These are phyloP conservation scores for Panthera tigris DNA, from an alignment of 2,113 vertebrate species.

Conservation along the genomic window DNA sequence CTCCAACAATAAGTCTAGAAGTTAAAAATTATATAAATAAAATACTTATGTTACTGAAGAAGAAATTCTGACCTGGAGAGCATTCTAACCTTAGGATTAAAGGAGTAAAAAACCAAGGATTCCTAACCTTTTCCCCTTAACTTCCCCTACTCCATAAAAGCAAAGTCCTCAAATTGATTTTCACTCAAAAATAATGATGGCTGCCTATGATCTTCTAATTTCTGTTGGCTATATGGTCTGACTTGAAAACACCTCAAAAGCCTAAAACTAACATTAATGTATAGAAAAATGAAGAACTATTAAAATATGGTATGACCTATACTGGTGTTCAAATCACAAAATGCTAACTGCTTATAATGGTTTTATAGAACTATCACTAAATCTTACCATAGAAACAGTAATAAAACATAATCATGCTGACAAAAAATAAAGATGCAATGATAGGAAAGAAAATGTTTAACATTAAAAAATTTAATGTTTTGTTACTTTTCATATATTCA, in stretches of 20 bases:
- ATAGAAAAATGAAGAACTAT: slow-evolving; percentile 6
- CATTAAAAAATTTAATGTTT: not conserved
- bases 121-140: not conserved
- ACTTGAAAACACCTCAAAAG: slow-evolving; percentile 4
- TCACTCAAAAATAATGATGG: not conserved
- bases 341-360: not conserved
- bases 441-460: slow-evolving; percentile 3
- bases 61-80: slow-evolving; percentile 20
- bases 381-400: slow-evolving; percentile 12
- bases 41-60: slow-evolving; percentile 6
- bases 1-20: slow-evolving; percentile 9
- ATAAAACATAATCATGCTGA: not conserved
- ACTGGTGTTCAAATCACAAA: not conserved
- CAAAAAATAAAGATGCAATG: slow-evolving; percentile 18
- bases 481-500: slow-evolving; percentile 37
- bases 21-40: slow-evolving; percentile 26
- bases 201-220: not conserved
- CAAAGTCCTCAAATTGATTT: not conserved
- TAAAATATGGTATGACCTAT: not conserved
- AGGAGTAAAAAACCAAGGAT: not conserved
- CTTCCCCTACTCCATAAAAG: not conserved
- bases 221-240: not conserved
- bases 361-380: not conserved
- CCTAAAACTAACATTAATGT: not conserved
- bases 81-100: slow-evolving; percentile 11